Conservation (phyloP, 2,113 vertebrate species). For the Burhinus bistriatus region DNA sequence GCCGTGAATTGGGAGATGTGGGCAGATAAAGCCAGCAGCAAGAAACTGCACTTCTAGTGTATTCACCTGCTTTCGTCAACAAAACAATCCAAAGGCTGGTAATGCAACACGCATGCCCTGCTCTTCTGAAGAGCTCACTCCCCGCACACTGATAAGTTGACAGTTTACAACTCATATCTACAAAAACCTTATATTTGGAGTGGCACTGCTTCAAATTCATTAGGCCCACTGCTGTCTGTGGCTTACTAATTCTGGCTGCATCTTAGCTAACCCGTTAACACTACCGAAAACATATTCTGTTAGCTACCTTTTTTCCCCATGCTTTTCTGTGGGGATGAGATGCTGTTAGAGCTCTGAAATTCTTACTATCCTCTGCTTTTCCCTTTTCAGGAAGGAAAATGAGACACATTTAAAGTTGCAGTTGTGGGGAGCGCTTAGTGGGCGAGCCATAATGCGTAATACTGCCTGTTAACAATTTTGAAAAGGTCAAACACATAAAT, state of each 20-base stretch:
- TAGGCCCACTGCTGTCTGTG: neutral
- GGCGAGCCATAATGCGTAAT: rapidly evolving
- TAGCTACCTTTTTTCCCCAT: too few species aligned
- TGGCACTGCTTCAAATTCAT: neutral
- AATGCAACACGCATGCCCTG: rapidly evolving
- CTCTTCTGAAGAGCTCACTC: neutral
- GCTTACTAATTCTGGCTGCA: neutral
- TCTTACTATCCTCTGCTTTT: neutral
- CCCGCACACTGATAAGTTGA: neutral
- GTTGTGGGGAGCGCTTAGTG: rapidly evolving
- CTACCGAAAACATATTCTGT: too few species aligned
- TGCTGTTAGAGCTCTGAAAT: neutral
- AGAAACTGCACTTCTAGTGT: neutral
- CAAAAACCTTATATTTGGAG: too few species aligned
- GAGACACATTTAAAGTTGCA: neutral
- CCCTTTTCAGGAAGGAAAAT: neutral
- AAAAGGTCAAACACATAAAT: too few species aligned
- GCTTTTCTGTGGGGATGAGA: neutral
- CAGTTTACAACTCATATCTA: neutral
- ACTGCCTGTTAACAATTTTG: rapidly evolving
- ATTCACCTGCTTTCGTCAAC: neutral
- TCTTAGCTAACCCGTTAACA: neutral
- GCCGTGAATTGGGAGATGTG: rapidly evolving
- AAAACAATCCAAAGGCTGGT: neutral
- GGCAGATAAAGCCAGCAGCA: neutral